Conservation (phyloP, 1,140 invertebrate species). For the Medauroidea extradentata region DNA sequence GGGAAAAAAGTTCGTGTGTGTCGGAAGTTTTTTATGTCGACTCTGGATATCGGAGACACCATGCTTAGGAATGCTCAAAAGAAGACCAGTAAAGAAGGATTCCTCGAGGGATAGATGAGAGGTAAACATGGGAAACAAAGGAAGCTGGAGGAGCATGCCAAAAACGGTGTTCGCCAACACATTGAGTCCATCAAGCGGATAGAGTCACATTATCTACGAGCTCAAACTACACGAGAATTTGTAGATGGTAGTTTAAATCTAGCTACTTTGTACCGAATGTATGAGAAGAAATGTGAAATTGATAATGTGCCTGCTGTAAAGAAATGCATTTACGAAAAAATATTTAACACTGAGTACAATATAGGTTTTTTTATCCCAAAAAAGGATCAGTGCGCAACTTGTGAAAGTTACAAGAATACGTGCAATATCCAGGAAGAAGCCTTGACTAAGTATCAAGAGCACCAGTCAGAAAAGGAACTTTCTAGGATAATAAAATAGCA, state of each 20-base stretch:
- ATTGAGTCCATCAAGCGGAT: slow-evolving; percentile 34
- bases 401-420: slow-evolving; percentile 32
- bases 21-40: slow-evolving; percentile 31
- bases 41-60: slow-evolving; percentile 27
- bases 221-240: slow-evolving; percentile 23
- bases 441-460: not conserved
- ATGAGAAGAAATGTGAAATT: slow-evolving; percentile 13
- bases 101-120: slow-evolving; percentile 20
- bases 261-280: slow-evolving; percentile 32
- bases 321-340: not conserved
- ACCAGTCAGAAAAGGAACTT: not conserved
- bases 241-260: slow-evolving; percentile 35
- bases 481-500: not conserved
- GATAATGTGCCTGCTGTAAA: not conserved
- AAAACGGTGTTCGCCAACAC: slow-evolving; percentile 22
- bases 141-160: slow-evolving; percentile 19
- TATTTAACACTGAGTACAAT: slow-evolving; percentile 36
- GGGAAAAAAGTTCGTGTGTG: slow-evolving; percentile 30
- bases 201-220: slow-evolving; percentile 35
- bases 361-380: slow-evolving; percentile 38
- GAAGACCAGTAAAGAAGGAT: slow-evolving; percentile 21
- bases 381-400: slow-evolving; percentile 41
- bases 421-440: slow-evolving; percentile 23
- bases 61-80: slow-evolving; percentile 21
- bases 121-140: slow-evolving; percentile 24